These are phyloP conservation scores for Hyperoplus lanceolatus DNA, from an alignment of 2,797 vertebrate species.

Conservation along the genomic window DNA sequence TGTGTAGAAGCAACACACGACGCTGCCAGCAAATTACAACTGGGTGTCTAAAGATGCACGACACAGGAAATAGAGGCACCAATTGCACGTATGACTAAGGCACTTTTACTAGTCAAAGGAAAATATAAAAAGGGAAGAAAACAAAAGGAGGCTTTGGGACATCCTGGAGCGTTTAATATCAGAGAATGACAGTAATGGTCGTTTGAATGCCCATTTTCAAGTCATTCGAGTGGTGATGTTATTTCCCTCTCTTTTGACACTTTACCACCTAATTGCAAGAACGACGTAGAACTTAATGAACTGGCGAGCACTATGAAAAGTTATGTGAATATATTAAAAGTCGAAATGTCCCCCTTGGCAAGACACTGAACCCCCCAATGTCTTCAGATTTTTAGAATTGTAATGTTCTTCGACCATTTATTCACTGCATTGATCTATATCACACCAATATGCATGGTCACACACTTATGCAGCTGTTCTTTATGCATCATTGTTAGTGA, in stretches of 20 bases:
- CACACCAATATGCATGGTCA: too few species aligned
- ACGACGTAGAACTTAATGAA: not conserved
- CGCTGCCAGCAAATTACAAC: not conserved
- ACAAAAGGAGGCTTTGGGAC: not conserved
- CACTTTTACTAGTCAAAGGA: not conserved
- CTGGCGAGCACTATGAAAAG: not conserved
- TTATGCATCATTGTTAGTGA: not conserved
- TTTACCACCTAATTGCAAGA: not conserved
- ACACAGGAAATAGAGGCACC: not conserved
- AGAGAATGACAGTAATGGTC: not conserved
- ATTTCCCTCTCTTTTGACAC: not conserved
- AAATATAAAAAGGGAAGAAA: not conserved
- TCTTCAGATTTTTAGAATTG: too few species aligned
- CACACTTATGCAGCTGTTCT: too few species aligned
- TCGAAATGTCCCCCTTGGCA: too few species aligned
- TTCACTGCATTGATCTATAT: too few species aligned
- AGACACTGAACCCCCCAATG: too few species aligned
- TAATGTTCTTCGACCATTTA: too few species aligned
- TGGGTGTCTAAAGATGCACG: not conserved
- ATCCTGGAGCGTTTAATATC: not conserved
- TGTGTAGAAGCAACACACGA: not conserved
- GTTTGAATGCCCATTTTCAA: not conserved
- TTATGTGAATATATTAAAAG: not conserved
- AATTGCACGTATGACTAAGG: not conserved
- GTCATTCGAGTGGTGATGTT: not conserved